phyloP scores from a whole-genome alignment of 53 echinoderm and acorn worm genomes.

The Arbacia lixula region DNA sequence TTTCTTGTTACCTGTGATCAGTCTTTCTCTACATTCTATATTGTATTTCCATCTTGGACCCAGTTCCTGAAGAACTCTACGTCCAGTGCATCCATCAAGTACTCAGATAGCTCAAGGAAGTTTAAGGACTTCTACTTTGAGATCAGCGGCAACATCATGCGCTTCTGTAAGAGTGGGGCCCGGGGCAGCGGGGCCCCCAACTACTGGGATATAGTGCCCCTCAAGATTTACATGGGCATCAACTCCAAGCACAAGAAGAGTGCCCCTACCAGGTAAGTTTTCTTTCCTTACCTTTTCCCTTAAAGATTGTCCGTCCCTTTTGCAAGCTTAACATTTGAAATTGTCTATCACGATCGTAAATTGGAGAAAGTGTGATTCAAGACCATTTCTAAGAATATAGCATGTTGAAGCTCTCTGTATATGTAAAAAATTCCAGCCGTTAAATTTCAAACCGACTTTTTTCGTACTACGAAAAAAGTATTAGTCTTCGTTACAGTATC shows the following conservation, averaged over 20 bases:
- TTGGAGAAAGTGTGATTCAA: no score
- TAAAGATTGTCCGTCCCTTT: no score
- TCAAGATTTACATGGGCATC: constrained; percentile 41
- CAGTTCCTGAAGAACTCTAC: constrained; percentile 74
- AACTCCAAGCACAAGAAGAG: constrained; percentile 23
- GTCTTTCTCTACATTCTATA: not conserved
- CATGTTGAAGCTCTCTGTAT: no score
- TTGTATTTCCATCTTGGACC: not conserved
- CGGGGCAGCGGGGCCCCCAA: not conserved
- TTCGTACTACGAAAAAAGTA: no score
- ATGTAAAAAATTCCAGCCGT: no score
- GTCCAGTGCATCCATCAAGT: constrained; percentile 65
- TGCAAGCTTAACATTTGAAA: no score
- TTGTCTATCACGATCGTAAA: no score
- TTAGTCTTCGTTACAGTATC: no score
- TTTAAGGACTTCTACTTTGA: constrained; percentile 48
- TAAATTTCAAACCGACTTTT: no score
- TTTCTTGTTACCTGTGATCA: no score
- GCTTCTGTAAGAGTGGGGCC: not conserved
- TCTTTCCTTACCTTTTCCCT: no score
- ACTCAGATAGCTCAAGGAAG: constrained; percentile 54
- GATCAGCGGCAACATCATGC: constrained; percentile 35
- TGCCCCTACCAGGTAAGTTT: constrained; percentile 30
- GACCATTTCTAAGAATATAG: no score
- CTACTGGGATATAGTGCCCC: constrained; percentile 41